A percentile compares a stretch with the other conserved stretches of the same genome.
Evolutionary conservation across 2,113 vertebrate genomes (phyloP).

Genomic region (Illadopsis cleaveri): DNA sequence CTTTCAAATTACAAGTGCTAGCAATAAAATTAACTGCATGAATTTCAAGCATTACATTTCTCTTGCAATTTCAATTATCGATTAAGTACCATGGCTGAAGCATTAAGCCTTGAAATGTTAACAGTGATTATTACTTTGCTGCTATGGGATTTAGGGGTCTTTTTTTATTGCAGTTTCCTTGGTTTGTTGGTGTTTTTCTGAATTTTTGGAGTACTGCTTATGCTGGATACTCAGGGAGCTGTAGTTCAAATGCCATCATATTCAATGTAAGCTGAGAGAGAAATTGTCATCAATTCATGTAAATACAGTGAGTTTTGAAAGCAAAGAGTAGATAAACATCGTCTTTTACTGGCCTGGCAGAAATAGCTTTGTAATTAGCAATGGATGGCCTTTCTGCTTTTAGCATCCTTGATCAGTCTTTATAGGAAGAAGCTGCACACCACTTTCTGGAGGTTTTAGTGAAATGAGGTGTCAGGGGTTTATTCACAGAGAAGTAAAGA

Average conservation of each 20-base stretch:
- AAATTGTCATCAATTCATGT: background rate
- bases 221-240: background rate
- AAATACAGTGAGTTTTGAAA: background rate
- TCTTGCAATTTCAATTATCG: conserved; percentile 49
- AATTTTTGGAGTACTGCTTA: background rate
- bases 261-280: background rate
- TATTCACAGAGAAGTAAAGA: background rate
- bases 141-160: background rate
- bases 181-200: background rate
- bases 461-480: background rate
- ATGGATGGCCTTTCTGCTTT: background rate
- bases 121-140: background rate
- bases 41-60: conserved; percentile 45
- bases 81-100: conserved; percentile 37
- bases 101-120: conserved; percentile 20
- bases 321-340: background rate
- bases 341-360: background rate
- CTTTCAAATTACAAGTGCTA: conserved; percentile 56
- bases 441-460: background rate
- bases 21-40: conserved; percentile 57
- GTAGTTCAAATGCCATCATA: background rate
- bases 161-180: background rate
- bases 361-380: background rate
- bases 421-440: background rate
- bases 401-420: background rate